Evolutionary conservation across 1,140 invertebrate genomes (phyloP), one percentile per base, ranked within the genome.

Genomic region (Drosophila lowei): DNA sequence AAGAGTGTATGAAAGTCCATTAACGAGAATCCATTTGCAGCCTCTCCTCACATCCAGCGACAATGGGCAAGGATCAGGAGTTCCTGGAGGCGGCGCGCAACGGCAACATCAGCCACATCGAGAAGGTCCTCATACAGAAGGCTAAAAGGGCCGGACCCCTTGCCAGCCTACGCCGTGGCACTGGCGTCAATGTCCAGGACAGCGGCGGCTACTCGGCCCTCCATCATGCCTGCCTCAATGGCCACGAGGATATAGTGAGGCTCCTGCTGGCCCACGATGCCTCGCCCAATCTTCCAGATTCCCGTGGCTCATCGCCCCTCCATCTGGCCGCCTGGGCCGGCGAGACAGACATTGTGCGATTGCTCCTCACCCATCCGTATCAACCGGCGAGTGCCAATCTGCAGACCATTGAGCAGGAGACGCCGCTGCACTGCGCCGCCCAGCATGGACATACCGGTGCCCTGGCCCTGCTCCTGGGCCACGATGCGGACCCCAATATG

Each of bases 61-160:
- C 48, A 48, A 97, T 99, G 97, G 97, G 97, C 90, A 98, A 98
- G 93, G 97, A 98, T 92, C 96, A 98, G 92, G 97, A 99, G 93
- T 94, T 99, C 92, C 94, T 99, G 91, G 97, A 99, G 91, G 98
- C 97, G 83, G 97, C 97, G 73, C 94, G 97, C 85, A 97, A 95
- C 92, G 98, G 97, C 90, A 97, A 98, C 92, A 94, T 95, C 79
- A 93, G 94, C 65, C 94, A 96, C 77, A 97, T 98, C 50, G 97
- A 98, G 92, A 98, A 98, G 93, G 96, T 98, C 90, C 93, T 99
- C 73, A 94, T 93, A 83, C 95, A 96, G 92, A 95, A 96, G 94
- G 95, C 96, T 77, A 97, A 97, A 94, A 96, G 96, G 93, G 96
- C 95, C 93, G 97, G 97, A 93, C 97, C 97, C 86, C 93, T 98